Evolutionary conservation across 2,888 invertebrate genomes (phyloP), one percentile per base, ranked within the genome.

Genomic region (Cephus runcator): DNA sequence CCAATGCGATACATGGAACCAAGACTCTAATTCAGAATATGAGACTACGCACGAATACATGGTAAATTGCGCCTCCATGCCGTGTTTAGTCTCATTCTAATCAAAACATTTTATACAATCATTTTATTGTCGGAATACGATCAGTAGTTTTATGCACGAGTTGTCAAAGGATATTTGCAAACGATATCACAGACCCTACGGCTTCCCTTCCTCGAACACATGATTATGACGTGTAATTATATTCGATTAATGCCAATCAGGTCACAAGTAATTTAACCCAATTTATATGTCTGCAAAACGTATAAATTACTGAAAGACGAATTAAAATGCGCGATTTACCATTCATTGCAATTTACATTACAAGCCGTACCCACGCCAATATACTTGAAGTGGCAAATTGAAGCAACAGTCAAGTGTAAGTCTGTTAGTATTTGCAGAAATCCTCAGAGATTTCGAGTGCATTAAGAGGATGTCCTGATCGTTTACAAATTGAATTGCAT

Each of bases 401-500:
- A 56, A 56, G 56, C 56, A 56, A 56, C 56, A 56, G 56, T 23
- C 56, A 56, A 56, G 23, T 56, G 23, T 56, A 56, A 56, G 56
- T 56, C 56, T 56, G 56, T 56, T 23, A 9, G 23, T 56, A 56
- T 56, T 56, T 56, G 56, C 56, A 56, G 56, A 56, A 56, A 56
- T 56, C 56, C 56, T 56, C 56, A 23, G 23, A 56, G 56, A 56
- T 56, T 23, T 56, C 56, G 2, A 56, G 23, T 56, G 56, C 56
- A 56, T 23, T 56, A 56, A 56, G 56, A 56, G 56, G 56, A 56
- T 56, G 56, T 56, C 56, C 56, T 34, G 34, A 75, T 75, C 56
- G 75, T 33, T 75, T 75, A 34, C 34, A 33, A 75, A 75, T 36
- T 34, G 69, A 77, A 33, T 75, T 78, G 75, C 77, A 75, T 69